Conservation (phyloP, 2,888 invertebrate genomes). For the Therioaphis trifolii region DNA sequence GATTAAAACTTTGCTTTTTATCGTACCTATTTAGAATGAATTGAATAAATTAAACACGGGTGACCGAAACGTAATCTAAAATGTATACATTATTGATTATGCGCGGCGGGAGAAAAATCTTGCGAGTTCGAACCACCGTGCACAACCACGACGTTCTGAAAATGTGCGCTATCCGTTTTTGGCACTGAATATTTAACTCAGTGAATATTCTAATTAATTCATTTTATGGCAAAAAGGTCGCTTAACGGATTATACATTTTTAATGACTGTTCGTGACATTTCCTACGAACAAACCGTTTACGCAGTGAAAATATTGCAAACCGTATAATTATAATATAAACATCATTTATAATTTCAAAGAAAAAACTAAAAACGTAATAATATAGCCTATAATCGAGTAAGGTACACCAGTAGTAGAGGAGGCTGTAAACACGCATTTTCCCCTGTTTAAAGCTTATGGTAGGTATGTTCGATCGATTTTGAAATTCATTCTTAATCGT, state of each 20-base stretch:
- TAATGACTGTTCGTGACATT: not conserved
- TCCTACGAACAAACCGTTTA: not conserved
- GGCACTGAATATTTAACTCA: slow-evolving; percentile 2
- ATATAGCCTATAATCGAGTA: no score
- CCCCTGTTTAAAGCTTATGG: no score
- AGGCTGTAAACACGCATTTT: no score
- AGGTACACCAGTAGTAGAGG: no score
- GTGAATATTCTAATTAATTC: not conserved
- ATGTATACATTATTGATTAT: slow-evolving; percentile 14
- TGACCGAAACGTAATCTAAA: not conserved
- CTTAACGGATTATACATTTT: not conserved
- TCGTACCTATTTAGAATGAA: slow-evolving; percentile 15
- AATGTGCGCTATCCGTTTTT: not conserved
- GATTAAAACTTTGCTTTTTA: slow-evolving; percentile 21
- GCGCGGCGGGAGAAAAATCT: not conserved
- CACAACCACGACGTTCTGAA: not conserved
- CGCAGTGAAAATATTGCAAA: no score
- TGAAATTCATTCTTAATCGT: no score
- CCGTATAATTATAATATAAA: no score
- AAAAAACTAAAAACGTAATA: no score
- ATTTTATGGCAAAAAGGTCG: not conserved
- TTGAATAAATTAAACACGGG: slow-evolving; percentile 25
- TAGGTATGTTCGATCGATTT: no score
- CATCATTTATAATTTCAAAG: no score
- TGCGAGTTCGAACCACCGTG: not conserved